These are phyloP conservation scores for Mus caroli DNA, from an alignment of 2,797 vertebrate genomes.

Conservation along the genomic window DNA sequence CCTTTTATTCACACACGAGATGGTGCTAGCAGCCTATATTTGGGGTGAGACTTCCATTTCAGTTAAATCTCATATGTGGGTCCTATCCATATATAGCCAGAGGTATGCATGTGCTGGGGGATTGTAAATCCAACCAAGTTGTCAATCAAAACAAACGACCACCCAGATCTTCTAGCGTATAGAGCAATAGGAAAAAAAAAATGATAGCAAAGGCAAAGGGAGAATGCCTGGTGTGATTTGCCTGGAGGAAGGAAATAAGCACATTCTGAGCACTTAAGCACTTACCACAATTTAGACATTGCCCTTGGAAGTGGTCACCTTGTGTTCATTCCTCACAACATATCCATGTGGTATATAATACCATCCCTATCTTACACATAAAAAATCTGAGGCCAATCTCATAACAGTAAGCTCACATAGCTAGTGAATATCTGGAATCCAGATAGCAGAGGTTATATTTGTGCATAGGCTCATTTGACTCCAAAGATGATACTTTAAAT, in stretches of 20 bases:
- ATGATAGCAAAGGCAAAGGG: not conserved
- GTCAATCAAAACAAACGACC: not conserved
- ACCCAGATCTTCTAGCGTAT: not conserved
- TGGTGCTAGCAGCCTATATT: not conserved
- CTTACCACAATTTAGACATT: not conserved
- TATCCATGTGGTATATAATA: not conserved
- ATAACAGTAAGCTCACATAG: not conserved
- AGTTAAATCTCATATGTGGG: not conserved
- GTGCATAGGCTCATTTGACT: not conserved
- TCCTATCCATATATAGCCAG: not conserved
- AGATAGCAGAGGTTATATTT: constrained; percentile 2
- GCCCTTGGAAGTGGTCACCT: not conserved
- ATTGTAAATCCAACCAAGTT: not conserved
- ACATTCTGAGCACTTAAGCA: not conserved
- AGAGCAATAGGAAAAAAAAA: not conserved
- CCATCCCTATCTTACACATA: not conserved
- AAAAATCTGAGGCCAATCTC: constrained; percentile 19
- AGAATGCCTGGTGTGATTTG: not conserved
- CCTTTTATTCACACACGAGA: not conserved
- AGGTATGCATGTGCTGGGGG: not conserved
- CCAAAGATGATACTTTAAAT: not conserved
- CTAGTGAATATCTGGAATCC: constrained; percentile 1
- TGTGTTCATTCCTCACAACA: not conserved
- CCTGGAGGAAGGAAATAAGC: not conserved
- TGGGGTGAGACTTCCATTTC: not conserved